These are phyloP conservation scores for Eupithecia tripunctaria DNA, from an alignment of 2,888 invertebrate species.

Conservation along the genomic window DNA sequence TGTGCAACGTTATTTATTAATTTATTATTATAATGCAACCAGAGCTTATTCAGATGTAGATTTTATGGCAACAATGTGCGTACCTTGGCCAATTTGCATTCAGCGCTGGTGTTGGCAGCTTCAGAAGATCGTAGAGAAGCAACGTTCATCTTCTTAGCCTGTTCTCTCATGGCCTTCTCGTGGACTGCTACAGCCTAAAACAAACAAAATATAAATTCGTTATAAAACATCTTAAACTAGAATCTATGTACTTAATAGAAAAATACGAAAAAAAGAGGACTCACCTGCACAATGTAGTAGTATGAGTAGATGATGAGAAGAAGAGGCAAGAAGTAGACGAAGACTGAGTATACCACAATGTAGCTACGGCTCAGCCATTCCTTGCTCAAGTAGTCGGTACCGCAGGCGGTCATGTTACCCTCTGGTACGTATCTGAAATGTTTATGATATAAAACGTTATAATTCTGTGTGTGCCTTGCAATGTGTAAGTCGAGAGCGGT, in stretches of 20 bases:
- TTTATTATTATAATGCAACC: background rate
- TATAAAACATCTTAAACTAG: background rate
- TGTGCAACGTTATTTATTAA: too few relatives aligned
- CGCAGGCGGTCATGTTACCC: constrained; percentile 97
- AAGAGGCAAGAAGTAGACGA: constrained; percentile 91
- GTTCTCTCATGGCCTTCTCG: constrained; percentile 94
- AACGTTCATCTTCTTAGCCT: constrained; percentile 97
- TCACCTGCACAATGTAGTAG: constrained; percentile 92
- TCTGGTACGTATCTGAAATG: constrained; percentile 92
- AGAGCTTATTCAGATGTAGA: background rate
- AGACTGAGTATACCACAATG: constrained; percentile 90
- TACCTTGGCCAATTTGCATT: constrained; percentile 93
- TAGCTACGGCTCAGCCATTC: constrained; percentile 91
- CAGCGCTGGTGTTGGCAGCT: constrained; percentile 90
- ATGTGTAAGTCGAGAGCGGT: background rate
- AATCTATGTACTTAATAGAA: background rate
- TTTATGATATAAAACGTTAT: background rate
- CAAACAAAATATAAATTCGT: background rate
- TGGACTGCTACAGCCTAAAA: constrained; percentile 91
- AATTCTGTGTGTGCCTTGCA: background rate
- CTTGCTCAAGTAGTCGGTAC: constrained; percentile 93
- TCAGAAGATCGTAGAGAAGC: constrained; percentile 93
- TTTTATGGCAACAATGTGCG: background rate
- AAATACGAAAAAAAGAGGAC: background rate
- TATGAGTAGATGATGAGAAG: constrained; percentile 93